Base-by-base conservation (phyloP, 1,140 invertebrate genomes). In the Dendrolimus kikuchii region DNA sequence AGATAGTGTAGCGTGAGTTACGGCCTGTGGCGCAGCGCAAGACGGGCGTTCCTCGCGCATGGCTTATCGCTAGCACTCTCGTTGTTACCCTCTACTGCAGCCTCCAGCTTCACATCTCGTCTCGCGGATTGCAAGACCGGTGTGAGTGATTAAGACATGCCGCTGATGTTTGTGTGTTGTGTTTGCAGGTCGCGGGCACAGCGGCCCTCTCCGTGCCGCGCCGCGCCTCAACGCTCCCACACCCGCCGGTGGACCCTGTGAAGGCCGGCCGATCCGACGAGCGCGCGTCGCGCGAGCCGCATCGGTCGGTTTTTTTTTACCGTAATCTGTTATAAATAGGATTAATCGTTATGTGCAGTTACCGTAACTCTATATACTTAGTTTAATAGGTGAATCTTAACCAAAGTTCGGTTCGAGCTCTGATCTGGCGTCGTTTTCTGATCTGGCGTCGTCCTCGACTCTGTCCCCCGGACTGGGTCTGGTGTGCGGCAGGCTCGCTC, bases 301-400 rank as follows among this genome's bases (percentile, higher is more conserved):
- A 52, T 47, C 37, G 10, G 44, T 53, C 48, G 38, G 49, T 49
- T 48, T 10, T 23, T 46, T 53, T 36, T 8, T 9, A 8, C 8
- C 9, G 50, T 60, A 45, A 54, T 37, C 46, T 41, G 48, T 60
- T 55, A 54, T 50, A 51, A 45, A 61, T 75, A 74, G 70, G 65
- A 63, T 71, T 78, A 71, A 77, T 74, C 58, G 54, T 68, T 74
- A 71, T 64, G 23, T 61, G 68, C 79, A 82, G 81, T 85, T 85
- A 82, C 81, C 81, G 77, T 85, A 82, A 82, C 74, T 80, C 81
- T 77, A 74, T 72, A 66, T 67, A 70, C 56, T 75, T 80, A 81
- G 80, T 76, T 71, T 74, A 74, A 75, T 83, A 85, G 71, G 71
- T 74, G 62, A 82, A 77, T 77, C 66, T 75, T 75, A 75, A 81